phyloP scores from a whole-genome alignment of 2,888 invertebrate genomes.

The Ecdyonurus torrentis region DNA sequence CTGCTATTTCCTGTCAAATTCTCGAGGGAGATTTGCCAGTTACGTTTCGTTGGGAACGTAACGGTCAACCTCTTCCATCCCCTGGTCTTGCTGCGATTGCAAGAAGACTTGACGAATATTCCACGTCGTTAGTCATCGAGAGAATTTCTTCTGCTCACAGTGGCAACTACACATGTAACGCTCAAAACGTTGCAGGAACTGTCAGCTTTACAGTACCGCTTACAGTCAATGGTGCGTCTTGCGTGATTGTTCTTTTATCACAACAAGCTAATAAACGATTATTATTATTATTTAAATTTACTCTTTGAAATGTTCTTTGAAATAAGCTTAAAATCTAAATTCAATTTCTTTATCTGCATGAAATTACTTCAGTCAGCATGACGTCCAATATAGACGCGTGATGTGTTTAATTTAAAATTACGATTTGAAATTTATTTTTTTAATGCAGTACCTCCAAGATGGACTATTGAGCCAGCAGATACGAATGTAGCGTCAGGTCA shows the following conservation, averaged over 20 bases:
- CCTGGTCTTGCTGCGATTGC: slow-evolving; percentile 26
- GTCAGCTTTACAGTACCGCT: slow-evolving; percentile 62
- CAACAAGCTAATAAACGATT: too few species aligned
- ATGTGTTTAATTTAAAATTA: too few species aligned
- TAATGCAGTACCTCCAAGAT: slow-evolving; percentile 74
- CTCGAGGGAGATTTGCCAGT: slow-evolving; percentile 86
- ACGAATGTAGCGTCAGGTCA: slow-evolving; percentile 68
- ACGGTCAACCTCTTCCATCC: slow-evolving; percentile 57
- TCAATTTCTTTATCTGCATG: neutral
- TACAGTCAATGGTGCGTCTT: slow-evolving; percentile 57
- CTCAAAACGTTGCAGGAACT: slow-evolving; percentile 70
- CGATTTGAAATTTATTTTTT: too few species aligned
- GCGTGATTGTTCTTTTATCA: too few species aligned
- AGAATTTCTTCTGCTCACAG: slow-evolving; percentile 69
- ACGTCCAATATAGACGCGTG: too few species aligned
- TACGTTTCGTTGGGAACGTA: slow-evolving; percentile 80
- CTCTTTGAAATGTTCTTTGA: neutral
- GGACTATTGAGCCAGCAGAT: slow-evolving; percentile 72
- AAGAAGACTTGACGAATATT: slow-evolving; percentile 52
- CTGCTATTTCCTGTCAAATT: slow-evolving; percentile 79
- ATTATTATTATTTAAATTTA: neutral
- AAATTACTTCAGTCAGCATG: too few species aligned
- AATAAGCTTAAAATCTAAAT: neutral
- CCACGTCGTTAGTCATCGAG: slow-evolving; percentile 71
- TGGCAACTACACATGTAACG: slow-evolving; percentile 84